A percentile compares a stretch with the other conserved stretches of the same genome.
These are phyloP conservation scores for Trididemnum clinides DNA, from an alignment of 23 tunicate genomes.

Conservation along the genomic window DNA sequence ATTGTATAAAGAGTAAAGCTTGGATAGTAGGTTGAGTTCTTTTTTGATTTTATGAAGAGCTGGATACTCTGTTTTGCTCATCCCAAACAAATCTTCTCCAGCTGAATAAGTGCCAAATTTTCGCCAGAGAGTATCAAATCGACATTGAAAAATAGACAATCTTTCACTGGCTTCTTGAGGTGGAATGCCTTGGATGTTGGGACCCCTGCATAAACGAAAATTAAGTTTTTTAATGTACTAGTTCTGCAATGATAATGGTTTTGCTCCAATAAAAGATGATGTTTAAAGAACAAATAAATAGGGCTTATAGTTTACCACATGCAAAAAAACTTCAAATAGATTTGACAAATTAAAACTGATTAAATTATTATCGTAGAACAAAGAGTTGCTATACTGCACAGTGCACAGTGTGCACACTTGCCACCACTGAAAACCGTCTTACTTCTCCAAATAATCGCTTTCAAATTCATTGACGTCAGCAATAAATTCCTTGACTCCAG, in stretches of 20 bases:
- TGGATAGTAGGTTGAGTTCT: slow-evolving; percentile 88
- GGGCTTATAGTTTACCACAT: background rate
- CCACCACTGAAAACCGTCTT: too few relatives aligned
- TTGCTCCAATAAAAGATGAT: too few relatives aligned
- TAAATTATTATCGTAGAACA: too few relatives aligned
- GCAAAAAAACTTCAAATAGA: background rate
- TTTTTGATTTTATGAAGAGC: slow-evolving; percentile 81
- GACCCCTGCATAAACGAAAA: slow-evolving; percentile 57
- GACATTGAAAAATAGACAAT: slow-evolving; percentile 73
- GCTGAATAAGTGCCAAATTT: slow-evolving; percentile 82
- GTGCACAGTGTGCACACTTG: too few relatives aligned
- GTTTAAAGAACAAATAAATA: background rate
- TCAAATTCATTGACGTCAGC: slow-evolving; percentile 63
- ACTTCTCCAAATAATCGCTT: slow-evolving; percentile 67
- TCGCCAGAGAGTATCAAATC: slow-evolving; percentile 93
- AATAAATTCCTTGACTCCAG: slow-evolving; percentile 57
- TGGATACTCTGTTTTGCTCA: slow-evolving; percentile 88
- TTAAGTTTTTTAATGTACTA: too few relatives aligned
- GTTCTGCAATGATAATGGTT: too few relatives aligned
- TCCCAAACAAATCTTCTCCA: slow-evolving; percentile 96
- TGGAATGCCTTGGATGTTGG: slow-evolving; percentile 86
- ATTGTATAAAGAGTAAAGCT: slow-evolving; percentile 87
- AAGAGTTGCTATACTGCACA: too few relatives aligned
- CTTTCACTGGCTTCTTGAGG: slow-evolving; percentile 96
- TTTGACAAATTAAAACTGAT: background rate